These are phyloP conservation scores for Arrhopalites spinosus DNA, from an alignment of 2,888 invertebrate species.

Conservation along the genomic window DNA sequence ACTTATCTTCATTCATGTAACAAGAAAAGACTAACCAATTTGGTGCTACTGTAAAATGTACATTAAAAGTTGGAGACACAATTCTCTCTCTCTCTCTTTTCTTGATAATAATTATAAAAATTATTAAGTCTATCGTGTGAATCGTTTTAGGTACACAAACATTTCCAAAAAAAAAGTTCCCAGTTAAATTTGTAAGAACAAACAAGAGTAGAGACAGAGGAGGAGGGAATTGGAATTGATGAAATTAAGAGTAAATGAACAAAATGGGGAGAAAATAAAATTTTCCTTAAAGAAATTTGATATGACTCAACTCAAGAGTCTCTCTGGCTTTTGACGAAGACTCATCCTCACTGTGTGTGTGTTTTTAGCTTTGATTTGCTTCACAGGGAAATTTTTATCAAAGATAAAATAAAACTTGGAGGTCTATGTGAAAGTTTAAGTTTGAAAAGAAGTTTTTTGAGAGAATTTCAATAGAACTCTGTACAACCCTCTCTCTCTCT, in stretches of 20 bases:
- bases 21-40: too few species aligned
- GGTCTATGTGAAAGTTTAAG: not conserved
- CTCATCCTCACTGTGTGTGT: not conserved
- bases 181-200: not conserved
- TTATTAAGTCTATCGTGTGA: not conserved
- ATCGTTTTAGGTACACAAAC: not conserved
- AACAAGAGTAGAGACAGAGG: not conserved
- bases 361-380: not conserved
- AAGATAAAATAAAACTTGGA: not conserved
- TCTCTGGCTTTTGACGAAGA: conserved; percentile 6
- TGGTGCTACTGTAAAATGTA: too few species aligned
- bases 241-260: not conserved
- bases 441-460: conserved; percentile 3
- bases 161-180: not conserved
- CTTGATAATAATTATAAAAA: not conserved
- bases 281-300: conserved; percentile 2
- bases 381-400: conserved; percentile 4
- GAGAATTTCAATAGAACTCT: not conserved
- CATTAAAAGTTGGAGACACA: too few species aligned
- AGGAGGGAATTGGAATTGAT: not conserved
- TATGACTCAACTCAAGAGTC: not conserved
- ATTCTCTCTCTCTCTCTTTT: too few species aligned
- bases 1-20: not conserved
- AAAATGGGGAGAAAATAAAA: not conserved
- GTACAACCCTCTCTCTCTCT: not conserved